These are phyloP conservation scores for Accipiter virgatus DNA, from an alignment of 2,113 vertebrate genomes.

Conservation along the genomic window DNA sequence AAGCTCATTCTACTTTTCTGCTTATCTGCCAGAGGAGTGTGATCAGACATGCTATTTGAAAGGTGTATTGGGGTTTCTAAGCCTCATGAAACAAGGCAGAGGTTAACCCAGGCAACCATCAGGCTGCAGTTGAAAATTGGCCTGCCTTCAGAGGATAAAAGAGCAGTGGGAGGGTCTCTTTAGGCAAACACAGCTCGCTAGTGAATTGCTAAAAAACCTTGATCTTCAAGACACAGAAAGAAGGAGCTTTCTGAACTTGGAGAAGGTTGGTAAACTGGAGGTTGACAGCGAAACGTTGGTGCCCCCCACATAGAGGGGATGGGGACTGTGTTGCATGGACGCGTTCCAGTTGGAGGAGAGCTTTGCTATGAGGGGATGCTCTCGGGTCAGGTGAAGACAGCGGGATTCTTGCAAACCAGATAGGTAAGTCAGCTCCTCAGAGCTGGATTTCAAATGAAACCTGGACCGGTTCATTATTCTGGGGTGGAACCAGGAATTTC, in stretches of 20 bases:
- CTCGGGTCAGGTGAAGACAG: not conserved
- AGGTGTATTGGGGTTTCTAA: constrained; percentile 17
- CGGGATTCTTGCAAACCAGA: constrained; percentile 19
- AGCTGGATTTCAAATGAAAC: constrained; percentile 34
- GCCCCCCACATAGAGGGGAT: not conserved
- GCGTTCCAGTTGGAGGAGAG: not conserved
- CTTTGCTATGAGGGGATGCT: not conserved
- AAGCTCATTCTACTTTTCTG: not conserved
- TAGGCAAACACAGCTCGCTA: constrained; percentile 28
- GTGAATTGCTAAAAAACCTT: constrained; percentile 41
- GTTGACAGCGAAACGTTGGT: not conserved
- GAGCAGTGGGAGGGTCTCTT: constrained; percentile 60
- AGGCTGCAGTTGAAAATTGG: constrained; percentile 43
- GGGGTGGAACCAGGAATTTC: constrained; percentile 58
- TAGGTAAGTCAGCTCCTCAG: constrained; percentile 34
- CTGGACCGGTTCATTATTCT: not conserved
- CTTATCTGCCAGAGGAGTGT: constrained; percentile 26
- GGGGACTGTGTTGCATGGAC: not conserved
- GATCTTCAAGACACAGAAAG: constrained; percentile 45
- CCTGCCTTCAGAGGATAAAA: constrained; percentile 53
- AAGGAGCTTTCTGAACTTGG: constrained; percentile 29
- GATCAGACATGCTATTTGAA: constrained; percentile 18
- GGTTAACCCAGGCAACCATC: constrained; percentile 57
- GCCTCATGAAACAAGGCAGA: constrained; percentile 42
- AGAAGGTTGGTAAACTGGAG: constrained; percentile 4